phyloP scores from a whole-genome alignment of 2,113 vertebrate genomes.

The Petrocephalus microphthalmus region DNA sequence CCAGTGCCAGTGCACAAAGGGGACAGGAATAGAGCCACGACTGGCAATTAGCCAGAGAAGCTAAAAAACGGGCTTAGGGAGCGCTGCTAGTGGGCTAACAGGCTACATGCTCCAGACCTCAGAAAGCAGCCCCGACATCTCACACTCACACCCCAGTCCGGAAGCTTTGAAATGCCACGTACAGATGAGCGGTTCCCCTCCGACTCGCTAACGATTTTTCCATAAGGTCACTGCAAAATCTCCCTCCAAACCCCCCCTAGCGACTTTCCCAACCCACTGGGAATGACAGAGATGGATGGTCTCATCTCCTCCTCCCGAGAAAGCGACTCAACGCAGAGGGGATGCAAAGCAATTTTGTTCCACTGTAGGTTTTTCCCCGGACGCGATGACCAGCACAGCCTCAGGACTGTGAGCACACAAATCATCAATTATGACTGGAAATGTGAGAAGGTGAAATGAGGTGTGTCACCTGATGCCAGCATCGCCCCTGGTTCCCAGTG shows the following conservation, averaged over 20 bases:
- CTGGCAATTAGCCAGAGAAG: slow-evolving; percentile 1
- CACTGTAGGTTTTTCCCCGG: neutral
- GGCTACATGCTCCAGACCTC: neutral
- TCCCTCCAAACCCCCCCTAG: neutral
- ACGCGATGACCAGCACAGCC: neutral
- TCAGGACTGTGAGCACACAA: neutral
- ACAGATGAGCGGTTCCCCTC: neutral
- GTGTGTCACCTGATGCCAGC: neutral
- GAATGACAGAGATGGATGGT: slow-evolving; percentile 14
- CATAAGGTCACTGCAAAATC: slow-evolving; percentile 9
- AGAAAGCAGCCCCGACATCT: neutral
- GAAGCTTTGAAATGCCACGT: slow-evolving; percentile 6
- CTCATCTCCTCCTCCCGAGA: neutral
- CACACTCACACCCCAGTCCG: neutral
- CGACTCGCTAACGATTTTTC: neutral
- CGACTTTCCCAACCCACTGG: neutral
- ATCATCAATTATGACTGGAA: neutral
- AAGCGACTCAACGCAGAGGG: neutral
- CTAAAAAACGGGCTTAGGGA: neutral
- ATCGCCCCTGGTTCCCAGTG: neutral
- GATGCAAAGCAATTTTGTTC: neutral
- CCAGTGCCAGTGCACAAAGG: slow-evolving; percentile 48
- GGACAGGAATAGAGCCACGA: neutral
- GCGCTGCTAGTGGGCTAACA: neutral
- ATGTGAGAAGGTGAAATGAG: neutral